These are phyloP conservation scores for Gasteruption jaculator DNA, from an alignment of 2,888 invertebrate species.

Conservation along the genomic window DNA sequence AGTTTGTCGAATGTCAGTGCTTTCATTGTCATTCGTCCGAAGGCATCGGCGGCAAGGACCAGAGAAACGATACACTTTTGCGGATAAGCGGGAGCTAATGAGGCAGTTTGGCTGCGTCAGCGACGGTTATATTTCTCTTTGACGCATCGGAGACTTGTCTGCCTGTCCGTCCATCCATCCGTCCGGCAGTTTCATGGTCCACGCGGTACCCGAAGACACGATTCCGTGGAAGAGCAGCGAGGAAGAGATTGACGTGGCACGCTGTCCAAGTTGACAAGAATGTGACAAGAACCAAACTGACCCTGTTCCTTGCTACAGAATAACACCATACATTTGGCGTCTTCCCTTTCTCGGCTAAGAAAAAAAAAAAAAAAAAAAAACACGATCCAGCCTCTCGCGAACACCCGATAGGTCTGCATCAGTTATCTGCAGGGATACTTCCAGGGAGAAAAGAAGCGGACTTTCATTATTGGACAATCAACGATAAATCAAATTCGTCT, in stretches of 20 bases:
- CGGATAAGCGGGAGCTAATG: constrained; percentile 47
- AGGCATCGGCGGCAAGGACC: no score
- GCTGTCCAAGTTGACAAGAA: constrained; percentile 50
- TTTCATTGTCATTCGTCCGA: constrained; percentile 4
- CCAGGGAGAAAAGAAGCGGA: no score
- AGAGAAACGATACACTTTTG: constrained; percentile 32
- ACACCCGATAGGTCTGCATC: no score
- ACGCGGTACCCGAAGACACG: constrained; percentile 15
- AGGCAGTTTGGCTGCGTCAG: constrained; percentile 45
- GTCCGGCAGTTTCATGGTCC: constrained; percentile 31
- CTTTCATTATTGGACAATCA: no score
- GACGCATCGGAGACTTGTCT: constrained; percentile 48
- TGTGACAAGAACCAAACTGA: constrained; percentile 49
- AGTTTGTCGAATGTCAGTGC: constrained; percentile 4
- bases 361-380: no score
- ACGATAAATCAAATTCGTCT: no score
- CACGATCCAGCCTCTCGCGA: no score
- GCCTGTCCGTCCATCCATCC: constrained; percentile 41
- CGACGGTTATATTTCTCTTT: constrained; percentile 50
- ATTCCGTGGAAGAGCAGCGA: constrained; percentile 31
- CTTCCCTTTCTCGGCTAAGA: no score
- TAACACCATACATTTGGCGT: no score
- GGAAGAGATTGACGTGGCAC: constrained; percentile 49
- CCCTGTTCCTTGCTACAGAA: constrained; percentile 42
- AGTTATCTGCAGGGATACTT: no score